These are phyloP conservation scores for Anoplopoma fimbria DNA, from an alignment of 2,113 vertebrate genomes.

Conservation along the genomic window DNA sequence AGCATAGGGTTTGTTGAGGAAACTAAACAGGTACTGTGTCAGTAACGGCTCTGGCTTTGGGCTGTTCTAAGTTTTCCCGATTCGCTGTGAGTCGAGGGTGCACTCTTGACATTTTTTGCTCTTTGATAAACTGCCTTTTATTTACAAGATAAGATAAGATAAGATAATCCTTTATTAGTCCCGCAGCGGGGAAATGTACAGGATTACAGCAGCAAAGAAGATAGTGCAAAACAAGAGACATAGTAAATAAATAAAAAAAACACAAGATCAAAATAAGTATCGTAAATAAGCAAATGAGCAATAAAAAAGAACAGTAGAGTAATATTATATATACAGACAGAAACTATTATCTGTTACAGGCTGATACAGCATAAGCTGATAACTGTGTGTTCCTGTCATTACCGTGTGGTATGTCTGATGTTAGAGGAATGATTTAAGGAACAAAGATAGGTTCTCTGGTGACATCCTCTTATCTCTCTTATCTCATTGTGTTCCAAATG, in stretches of 20 bases:
- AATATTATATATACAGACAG: no score
- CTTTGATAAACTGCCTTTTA: slow-evolving; percentile 59
- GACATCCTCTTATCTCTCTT: slow-evolving; percentile 58
- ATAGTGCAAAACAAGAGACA: no score
- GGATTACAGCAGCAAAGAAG: no score
- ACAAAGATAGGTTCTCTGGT: slow-evolving; percentile 49
- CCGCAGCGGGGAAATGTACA: no score
- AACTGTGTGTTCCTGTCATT: slow-evolving; percentile 52
- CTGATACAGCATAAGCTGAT: slow-evolving; percentile 48
- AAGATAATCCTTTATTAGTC: no score
- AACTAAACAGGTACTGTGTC: slow-evolving; percentile 49
- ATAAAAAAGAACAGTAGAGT: no score
- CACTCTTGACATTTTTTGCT: slow-evolving; percentile 60
- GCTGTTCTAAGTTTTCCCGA: no score
- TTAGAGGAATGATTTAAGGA: slow-evolving; percentile 49
- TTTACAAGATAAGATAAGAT: no score
- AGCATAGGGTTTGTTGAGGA: slow-evolving; percentile 20
- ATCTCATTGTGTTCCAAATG: slow-evolving; percentile 64
- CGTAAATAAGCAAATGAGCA: no score
- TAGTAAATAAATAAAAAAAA: no score
- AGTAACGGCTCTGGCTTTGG: slow-evolving; percentile 2
- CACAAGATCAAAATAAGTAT: no score
- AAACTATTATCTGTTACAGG: slow-evolving; percentile 49
- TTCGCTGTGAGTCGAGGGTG: slow-evolving; percentile 20
- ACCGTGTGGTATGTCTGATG: slow-evolving; percentile 40